Conservation (phyloP, 2,113 vertebrate species). For the Bubo bubo region DNA sequence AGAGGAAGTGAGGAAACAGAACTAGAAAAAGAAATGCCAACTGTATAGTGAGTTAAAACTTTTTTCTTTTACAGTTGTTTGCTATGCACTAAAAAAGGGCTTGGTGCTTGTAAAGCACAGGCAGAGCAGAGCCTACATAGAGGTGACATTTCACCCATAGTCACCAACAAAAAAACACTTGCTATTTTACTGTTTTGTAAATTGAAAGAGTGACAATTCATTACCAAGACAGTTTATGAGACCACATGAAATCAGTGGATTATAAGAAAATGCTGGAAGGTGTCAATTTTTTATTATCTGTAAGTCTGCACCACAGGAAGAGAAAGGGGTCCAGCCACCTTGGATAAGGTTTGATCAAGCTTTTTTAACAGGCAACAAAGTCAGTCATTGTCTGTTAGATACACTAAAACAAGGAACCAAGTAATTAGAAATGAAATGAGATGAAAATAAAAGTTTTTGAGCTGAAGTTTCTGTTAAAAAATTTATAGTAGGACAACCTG, state of each 20-base stretch:
- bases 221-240: neutral
- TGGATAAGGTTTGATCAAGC: neutral
- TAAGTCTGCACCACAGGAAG: neutral
- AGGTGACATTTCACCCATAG: neutral
- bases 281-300: neutral
- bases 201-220: neutral
- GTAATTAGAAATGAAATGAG: neutral
- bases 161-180: neutral
- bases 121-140: neutral
- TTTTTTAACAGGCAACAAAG: neutral
- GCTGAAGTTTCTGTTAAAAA: neutral
- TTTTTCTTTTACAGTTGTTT: neutral
- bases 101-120: neutral
- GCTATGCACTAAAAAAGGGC: neutral
- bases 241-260: neutral
- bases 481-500: neutral
- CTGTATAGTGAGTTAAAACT: fast-evolving
- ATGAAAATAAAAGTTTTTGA: neutral
- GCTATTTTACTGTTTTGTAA: neutral
- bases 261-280: neutral
- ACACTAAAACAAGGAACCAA: neutral
- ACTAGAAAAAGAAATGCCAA: neutral
- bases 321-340: neutral
- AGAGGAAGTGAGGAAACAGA: neutral
- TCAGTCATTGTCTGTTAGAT: neutral